phyloP scores from a whole-genome alignment of 2,888 invertebrate species.

The Lysandra bellargus region DNA sequence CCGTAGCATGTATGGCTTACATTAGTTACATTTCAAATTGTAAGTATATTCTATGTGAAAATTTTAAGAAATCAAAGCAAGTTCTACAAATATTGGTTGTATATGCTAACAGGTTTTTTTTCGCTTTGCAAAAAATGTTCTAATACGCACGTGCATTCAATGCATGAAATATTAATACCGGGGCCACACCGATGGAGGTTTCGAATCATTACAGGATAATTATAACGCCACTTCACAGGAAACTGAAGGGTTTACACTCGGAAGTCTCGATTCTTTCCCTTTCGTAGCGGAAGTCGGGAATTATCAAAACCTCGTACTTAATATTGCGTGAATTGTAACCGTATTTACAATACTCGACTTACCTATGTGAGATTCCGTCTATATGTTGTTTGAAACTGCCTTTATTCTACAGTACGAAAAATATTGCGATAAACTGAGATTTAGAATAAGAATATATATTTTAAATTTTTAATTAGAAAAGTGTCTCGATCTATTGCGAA shows the following conservation, averaged over 20 bases:
- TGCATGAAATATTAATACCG: constrained; percentile 70
- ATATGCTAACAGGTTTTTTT: neutral
- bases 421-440: neutral
- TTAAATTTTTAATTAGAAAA: too few species aligned
- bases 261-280: constrained; percentile 70
- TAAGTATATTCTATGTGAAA: too few species aligned
- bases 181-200: constrained; percentile 64
- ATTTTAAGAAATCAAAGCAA: neutral
- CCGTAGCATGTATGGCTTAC: too few species aligned
- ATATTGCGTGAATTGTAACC: constrained; percentile 36
- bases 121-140: neutral
- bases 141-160: constrained; percentile 57
- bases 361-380: neutral
- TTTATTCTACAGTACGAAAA: neutral
- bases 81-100: neutral
- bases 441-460: too few species aligned
- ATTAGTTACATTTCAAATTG: too few species aligned
- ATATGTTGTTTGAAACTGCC: neutral
- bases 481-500: too few species aligned
- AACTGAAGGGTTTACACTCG: constrained; percentile 66
- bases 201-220: constrained; percentile 76
- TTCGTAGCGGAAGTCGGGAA: constrained; percentile 54
- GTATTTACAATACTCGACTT: constrained; percentile 11
- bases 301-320: constrained; percentile 54
- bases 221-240: constrained; percentile 72